Conservation (phyloP, 2,888 invertebrate species). For the Pristionchus arcanus region DNA sequence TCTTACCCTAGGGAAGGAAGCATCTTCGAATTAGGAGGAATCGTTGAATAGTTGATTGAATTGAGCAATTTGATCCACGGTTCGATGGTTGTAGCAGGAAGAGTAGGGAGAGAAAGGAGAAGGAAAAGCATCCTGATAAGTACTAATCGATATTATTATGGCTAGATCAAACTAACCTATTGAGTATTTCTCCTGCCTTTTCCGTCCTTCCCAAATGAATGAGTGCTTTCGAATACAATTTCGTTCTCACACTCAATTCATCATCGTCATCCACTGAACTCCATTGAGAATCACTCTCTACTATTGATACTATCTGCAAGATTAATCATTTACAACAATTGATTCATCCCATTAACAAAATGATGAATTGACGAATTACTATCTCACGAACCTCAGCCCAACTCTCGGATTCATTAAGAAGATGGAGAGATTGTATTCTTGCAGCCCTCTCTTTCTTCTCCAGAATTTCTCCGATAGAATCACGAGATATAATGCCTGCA, state of each 20-base stretch:
- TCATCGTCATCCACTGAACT: neutral
- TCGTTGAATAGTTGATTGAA: neutral
- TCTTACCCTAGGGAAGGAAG: constrained; percentile 45
- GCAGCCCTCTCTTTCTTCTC: constrained; percentile 43
- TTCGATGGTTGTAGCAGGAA: neutral
- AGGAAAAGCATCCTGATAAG: neutral
- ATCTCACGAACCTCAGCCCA: constrained; percentile 43
- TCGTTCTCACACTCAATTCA: constrained; percentile 12
- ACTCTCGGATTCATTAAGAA: neutral
- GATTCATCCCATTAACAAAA: neutral
- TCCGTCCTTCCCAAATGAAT: neutral
- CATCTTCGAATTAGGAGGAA: neutral
- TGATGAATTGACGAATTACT: neutral
- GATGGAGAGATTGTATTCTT: constrained; percentile 35
- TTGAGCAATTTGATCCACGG: constrained; percentile 35
- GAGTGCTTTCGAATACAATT: constrained; percentile 24
- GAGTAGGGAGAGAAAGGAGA: constrained; percentile 13
- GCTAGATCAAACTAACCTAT: neutral
- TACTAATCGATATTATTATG: neutral
- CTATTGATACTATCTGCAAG: constrained; percentile 7
- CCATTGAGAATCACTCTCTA: constrained; percentile 44
- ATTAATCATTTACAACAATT: neutral
- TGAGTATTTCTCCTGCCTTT: neutral
- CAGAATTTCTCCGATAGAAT: neutral
- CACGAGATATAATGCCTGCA: constrained; percentile 29